Conservation (phyloP, 1,140 invertebrate species). For the Trichoplusia ni region DNA sequence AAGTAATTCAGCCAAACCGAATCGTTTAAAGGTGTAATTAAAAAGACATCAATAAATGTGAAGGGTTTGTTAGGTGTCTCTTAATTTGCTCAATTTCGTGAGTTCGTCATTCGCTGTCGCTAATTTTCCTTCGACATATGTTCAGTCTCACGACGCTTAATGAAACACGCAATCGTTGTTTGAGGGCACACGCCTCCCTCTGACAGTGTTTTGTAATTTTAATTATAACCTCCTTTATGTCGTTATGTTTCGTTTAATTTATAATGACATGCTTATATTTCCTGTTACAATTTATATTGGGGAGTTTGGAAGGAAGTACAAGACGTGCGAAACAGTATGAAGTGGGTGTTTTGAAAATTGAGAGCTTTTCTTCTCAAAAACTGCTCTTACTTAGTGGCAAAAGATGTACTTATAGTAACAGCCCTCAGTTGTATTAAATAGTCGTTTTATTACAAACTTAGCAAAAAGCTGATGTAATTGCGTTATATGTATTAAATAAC, state of each 20-base stretch:
- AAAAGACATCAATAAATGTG: slow-evolving; percentile 44
- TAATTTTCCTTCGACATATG: slow-evolving; percentile 45
- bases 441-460: no score
- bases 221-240: background rate
- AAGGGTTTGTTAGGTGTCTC: slow-evolving; percentile 35
- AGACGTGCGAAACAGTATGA: no score
- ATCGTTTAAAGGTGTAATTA: slow-evolving; percentile 39
- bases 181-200: background rate
- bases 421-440: no score
- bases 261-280: no score
- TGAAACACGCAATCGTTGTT: slow-evolving; percentile 17
- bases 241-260: background rate
- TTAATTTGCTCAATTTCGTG: slow-evolving; percentile 46
- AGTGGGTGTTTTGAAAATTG: no score
- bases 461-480: no score
- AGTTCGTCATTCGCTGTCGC: slow-evolving; percentile 42
- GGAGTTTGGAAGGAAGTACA: no score
- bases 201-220: slow-evolving; percentile 14
- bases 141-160: slow-evolving; percentile 46
- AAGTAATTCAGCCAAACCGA: background rate
- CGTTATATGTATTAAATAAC: no score
- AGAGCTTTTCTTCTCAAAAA: no score
- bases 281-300: no score
- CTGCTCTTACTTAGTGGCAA: no score
- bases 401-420: no score